Evolutionary conservation across 2,797 vertebrate genomes (phyloP).

Genomic region (Siniperca obscura): DNA sequence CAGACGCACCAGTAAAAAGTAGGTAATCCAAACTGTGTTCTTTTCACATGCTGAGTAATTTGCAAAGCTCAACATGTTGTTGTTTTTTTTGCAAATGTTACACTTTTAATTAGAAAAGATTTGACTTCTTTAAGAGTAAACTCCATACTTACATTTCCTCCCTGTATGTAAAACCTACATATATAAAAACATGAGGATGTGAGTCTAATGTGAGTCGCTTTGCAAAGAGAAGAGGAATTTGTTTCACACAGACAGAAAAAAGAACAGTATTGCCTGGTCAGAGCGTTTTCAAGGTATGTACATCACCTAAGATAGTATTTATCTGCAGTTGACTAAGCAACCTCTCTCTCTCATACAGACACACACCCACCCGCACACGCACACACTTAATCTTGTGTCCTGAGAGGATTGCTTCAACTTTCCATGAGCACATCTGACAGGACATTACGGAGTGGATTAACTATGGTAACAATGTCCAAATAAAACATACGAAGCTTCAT

Average conservation of each 20-base stretch:
- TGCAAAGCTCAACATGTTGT: slow-evolving; percentile 7
- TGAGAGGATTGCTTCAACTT: slow-evolving; percentile 58
- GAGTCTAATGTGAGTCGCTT: neutral
- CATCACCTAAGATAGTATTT: slow-evolving; percentile 38
- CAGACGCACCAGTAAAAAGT: slow-evolving; percentile 49
- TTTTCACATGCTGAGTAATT: slow-evolving; percentile 6
- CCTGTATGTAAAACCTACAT: no score
- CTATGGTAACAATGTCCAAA: slow-evolving; percentile 24
- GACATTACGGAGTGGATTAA: slow-evolving; percentile 56
- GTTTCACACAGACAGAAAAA: neutral
- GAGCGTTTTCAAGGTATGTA: neutral
- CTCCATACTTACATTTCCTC: no score
- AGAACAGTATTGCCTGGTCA: neutral
- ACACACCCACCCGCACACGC: slow-evolving; percentile 8
- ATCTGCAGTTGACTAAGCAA: slow-evolving; percentile 46
- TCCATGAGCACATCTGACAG: slow-evolving; percentile 61
- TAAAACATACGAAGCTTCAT: slow-evolving; percentile 20
- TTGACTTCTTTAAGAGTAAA: neutral
- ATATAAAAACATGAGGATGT: neutral
- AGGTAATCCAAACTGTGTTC: slow-evolving; percentile 49
- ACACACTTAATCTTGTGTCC: slow-evolving; percentile 48
- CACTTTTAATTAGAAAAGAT: neutral
- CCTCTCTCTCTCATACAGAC: neutral
- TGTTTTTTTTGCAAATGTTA: slow-evolving; percentile 19
- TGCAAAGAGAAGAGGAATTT: neutral